Evolutionary conservation across 2,797 vertebrate species (phyloP).

Genomic region (Danio tinwini): DNA sequence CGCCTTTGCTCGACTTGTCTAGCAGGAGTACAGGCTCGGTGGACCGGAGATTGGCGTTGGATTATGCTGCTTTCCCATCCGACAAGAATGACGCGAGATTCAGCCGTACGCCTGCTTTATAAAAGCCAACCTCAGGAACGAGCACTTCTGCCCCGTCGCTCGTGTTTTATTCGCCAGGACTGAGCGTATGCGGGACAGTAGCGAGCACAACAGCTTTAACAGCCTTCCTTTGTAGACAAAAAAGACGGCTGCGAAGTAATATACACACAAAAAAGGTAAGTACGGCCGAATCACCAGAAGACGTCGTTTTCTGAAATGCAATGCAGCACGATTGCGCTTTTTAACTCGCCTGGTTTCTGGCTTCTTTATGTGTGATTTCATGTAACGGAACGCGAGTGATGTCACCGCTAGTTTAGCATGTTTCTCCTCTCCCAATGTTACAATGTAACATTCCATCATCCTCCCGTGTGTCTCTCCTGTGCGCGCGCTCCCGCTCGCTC

Average conservation of each 20-base stretch:
- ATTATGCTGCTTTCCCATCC: slow-evolving; percentile 53
- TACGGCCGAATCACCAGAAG: neutral
- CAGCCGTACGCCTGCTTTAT: slow-evolving; percentile 44
- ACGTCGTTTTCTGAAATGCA: neutral
- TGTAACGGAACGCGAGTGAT: slow-evolving; percentile 62
- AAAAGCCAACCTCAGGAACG: slow-evolving; percentile 70
- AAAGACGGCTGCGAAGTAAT: slow-evolving; percentile 79
- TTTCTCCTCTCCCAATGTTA: slow-evolving; percentile 40
- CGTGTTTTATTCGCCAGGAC: slow-evolving; percentile 69
- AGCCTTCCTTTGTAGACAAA: slow-evolving; percentile 86
- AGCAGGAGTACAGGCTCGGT: slow-evolving; percentile 68
- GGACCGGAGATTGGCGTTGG: slow-evolving; percentile 66
- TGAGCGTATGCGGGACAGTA: slow-evolving; percentile 73
- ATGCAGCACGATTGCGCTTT: neutral
- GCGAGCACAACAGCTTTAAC: slow-evolving; percentile 76
- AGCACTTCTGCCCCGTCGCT: slow-evolving; percentile 59
- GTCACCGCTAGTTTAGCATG: slow-evolving; percentile 63
- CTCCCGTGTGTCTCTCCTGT: neutral
- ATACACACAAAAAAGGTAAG: slow-evolving; percentile 71
- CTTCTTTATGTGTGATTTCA: slow-evolving; percentile 50
- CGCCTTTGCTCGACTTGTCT: slow-evolving; percentile 65
- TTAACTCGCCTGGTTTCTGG: neutral
- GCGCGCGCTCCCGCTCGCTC: neutral
- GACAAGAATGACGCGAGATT: slow-evolving; percentile 45
- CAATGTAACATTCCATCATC: slow-evolving; percentile 41